These are phyloP conservation scores for Pachyuromys duprasi DNA, from an alignment of 2,797 vertebrate genomes.

Conservation along the genomic window DNA sequence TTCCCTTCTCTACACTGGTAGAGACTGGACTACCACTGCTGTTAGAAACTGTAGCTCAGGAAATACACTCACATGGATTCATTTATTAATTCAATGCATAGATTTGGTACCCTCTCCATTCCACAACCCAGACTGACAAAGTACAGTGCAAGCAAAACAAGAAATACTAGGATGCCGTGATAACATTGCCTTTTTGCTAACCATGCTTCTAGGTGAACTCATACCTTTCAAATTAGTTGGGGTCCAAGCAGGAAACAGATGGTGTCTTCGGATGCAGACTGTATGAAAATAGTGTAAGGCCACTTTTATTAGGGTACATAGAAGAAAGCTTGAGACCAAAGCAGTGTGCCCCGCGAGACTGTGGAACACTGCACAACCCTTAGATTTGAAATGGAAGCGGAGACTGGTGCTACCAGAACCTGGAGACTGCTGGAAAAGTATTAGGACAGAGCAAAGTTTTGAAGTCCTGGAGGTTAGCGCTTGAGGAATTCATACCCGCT, in stretches of 20 bases:
- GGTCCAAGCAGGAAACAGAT: not conserved
- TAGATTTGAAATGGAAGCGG: not conserved
- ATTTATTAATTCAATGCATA: not conserved
- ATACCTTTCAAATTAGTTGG: constrained; percentile 43
- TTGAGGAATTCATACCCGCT: accelerated
- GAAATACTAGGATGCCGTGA: constrained; percentile 13
- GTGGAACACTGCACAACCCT: too few relatives aligned
- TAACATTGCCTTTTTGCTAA: constrained; percentile 24
- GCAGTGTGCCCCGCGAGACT: accelerated
- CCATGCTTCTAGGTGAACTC: not conserved
- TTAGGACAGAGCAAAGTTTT: not conserved
- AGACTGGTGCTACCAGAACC: not conserved
- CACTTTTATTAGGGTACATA: not conserved
- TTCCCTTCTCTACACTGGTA: not conserved
- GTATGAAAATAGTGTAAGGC: not conserved
- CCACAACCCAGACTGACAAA: constrained; percentile 37
- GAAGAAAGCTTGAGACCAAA: not conserved
- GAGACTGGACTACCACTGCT: constrained; percentile 8
- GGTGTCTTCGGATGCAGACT: constrained; percentile 10
- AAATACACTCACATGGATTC: constrained; percentile 24
- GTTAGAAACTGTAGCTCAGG: constrained; percentile 42
- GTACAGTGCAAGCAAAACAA: constrained; percentile 46
- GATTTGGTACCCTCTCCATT: constrained; percentile 28
- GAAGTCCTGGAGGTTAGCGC: not conserved
- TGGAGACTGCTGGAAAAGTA: not conserved